Evolutionary conservation across 2,888 invertebrate species (phyloP), one percentile per base, ranked within the genome.

Genomic region (Lochmaea capreae): DNA sequence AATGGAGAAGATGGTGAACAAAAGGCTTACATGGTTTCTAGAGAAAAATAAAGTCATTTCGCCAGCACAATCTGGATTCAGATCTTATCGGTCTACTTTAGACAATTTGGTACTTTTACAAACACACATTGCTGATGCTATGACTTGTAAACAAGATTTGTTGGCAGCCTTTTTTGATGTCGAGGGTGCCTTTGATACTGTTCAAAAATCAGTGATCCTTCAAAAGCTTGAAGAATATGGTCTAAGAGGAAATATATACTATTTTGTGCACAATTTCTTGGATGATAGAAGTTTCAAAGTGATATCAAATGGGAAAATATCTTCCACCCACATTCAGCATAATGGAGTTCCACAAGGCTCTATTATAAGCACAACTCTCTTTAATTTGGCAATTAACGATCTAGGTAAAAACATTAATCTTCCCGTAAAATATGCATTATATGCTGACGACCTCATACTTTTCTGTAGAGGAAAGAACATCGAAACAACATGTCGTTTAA

Each of bases 291-390:
- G 1, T 12, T 54, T 16, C 16, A 54, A 14, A 54, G 54, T 54
- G 3, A 12, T 14, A 14, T 10, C 5, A 9, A 54, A 54, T 54
- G 54, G 54, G 6, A n/a, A 9, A 12, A 16, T 16, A n/a, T 54
- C 2, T 9, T 54, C 18, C 9, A 16, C 8, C 14, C 33, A 33
- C 33, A 33, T 33, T 6, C 6, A 54, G 16, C 18, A n/a, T 9
- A 14, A 54, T 54, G 18, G 54, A 10, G 54, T 54, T 54, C 54
- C 54, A n/a, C 54, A 54, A 18, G 54, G 54, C 54, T 54, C 54
- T 6, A 10, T 54, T 9, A 9, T 54, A 54, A 16, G 18, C 10
- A 9, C 54, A 9, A 16, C 54, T 2, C 16, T 54, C 2, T 54
- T 54, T 18, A 54, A n/a, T 16, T 16, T 54, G 5, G 14, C 18